These are phyloP conservation scores for Acanthosoma haemorrhoidale DNA, from an alignment of 2,888 invertebrate genomes.

Conservation along the genomic window DNA sequence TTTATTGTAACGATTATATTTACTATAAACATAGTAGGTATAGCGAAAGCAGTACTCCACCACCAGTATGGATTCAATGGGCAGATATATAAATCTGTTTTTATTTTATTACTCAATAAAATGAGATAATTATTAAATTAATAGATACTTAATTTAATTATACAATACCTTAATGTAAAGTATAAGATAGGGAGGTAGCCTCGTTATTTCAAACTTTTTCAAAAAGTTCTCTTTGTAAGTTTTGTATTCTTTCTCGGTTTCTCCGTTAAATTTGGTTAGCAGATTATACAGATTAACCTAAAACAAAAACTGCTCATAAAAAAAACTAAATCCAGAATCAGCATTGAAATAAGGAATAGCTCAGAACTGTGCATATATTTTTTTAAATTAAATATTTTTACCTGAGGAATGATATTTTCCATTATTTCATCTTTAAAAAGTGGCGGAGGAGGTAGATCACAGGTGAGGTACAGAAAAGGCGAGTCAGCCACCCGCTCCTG, in stretches of 20 bases:
- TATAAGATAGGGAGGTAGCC: conserved; percentile 89
- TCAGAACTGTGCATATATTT: too few relatives aligned
- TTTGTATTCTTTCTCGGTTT: conserved; percentile 94
- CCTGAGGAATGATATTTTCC: conserved; percentile 99
- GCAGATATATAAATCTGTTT: neutral
- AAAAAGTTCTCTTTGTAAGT: conserved; percentile 98
- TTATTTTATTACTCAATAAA: neutral
- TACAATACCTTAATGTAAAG: conserved; percentile 75
- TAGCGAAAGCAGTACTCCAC: neutral
- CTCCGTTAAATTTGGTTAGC: conserved; percentile 93
- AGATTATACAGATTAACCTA: conserved; percentile 90
- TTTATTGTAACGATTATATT: too few relatives aligned
- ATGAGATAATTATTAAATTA: neutral
- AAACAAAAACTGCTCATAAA: conserved; percentile 41
- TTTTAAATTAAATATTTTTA: too few relatives aligned
- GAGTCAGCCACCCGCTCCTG: conserved; percentile 81
- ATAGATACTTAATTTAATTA: neutral
- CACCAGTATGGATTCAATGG: neutral
- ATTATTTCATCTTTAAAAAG: conserved; percentile 94
- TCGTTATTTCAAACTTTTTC: conserved; percentile 92
- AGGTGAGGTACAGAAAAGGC: conserved; percentile 92
- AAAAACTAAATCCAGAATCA: too few relatives aligned
- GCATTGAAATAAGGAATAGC: too few relatives aligned
- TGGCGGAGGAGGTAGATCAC: conserved; percentile 95
- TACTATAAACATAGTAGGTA: too few relatives aligned